Evolutionary conservation across 2,113 vertebrate species (phyloP).

Genomic region (Lanius collurio): DNA sequence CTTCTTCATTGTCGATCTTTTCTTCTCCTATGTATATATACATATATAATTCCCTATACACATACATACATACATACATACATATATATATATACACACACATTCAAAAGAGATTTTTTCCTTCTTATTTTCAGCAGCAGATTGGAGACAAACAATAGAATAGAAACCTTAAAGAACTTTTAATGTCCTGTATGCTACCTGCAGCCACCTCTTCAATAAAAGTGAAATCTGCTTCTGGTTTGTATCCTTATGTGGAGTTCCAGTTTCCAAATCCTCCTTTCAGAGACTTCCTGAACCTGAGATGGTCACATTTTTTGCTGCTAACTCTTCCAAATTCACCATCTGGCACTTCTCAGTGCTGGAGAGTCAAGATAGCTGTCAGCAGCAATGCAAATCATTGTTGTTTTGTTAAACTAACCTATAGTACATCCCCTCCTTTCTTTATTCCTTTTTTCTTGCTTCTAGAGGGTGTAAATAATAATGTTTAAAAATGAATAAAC

Average conservation of each 20-base stretch:
- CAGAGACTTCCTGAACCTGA: constrained; percentile 63
- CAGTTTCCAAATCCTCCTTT: constrained; percentile 70
- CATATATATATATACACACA: too few species aligned
- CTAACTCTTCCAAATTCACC: constrained; percentile 71
- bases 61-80: background rate
- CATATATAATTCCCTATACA: too few species aligned
- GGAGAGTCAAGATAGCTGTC: constrained; percentile 72
- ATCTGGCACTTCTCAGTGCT: constrained; percentile 75
- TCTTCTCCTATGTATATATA: background rate
- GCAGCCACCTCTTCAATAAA: constrained; percentile 3
- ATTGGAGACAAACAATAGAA: background rate
- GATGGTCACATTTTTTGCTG: constrained; percentile 67
- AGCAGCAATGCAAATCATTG: constrained; percentile 74
- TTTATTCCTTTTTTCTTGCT: background rate
- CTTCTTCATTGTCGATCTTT: background rate
- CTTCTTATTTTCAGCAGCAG: background rate
- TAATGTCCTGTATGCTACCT: background rate
- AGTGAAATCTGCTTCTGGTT: constrained; percentile 51
- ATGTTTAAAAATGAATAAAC: constrained; percentile 51
- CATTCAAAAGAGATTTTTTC: background rate
- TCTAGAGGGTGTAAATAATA: constrained; percentile 56
- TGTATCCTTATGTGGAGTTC: constrained; percentile 47
- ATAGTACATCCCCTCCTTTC: background rate
- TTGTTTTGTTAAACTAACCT: constrained; percentile 58
- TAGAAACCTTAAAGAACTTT: background rate